These are phyloP conservation scores for Dryobates pubescens DNA, from an alignment of 2,797 vertebrate species.

Conservation along the genomic window DNA sequence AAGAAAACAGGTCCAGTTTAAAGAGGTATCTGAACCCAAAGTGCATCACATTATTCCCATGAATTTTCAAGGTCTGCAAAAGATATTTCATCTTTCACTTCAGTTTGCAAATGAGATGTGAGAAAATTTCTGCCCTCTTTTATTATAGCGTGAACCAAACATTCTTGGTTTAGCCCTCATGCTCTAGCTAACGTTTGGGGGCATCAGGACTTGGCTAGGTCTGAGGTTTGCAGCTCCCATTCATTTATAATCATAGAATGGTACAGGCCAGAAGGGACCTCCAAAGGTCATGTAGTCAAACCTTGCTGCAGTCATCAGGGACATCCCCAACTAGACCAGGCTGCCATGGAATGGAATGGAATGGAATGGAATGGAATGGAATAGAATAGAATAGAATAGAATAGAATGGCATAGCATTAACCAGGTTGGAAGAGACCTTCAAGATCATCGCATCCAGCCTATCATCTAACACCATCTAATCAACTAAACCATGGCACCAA, in stretches of 20 bases:
- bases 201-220: background rate
- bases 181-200: background rate
- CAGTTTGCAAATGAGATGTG: background rate
- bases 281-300: no score
- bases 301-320: no score
- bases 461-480: no score
- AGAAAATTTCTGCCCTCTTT: background rate
- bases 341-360: no score
- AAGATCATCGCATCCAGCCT: no score
- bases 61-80: background rate
- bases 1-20: slow-evolving; percentile 1
- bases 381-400: no score
- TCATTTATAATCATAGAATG: background rate
- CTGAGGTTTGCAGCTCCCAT: background rate
- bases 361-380: no score
- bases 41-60: background rate
- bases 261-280: no score
- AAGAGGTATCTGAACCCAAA: background rate
- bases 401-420: no score
- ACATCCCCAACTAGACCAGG: no score
- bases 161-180: background rate
- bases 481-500: no score
- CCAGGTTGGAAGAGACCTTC: no score
- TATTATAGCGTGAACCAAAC: background rate
- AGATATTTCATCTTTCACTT: background rate